Evolutionary conservation across 2,797 vertebrate genomes (phyloP).

Genomic region (Lagorchestes hirsutus): DNA sequence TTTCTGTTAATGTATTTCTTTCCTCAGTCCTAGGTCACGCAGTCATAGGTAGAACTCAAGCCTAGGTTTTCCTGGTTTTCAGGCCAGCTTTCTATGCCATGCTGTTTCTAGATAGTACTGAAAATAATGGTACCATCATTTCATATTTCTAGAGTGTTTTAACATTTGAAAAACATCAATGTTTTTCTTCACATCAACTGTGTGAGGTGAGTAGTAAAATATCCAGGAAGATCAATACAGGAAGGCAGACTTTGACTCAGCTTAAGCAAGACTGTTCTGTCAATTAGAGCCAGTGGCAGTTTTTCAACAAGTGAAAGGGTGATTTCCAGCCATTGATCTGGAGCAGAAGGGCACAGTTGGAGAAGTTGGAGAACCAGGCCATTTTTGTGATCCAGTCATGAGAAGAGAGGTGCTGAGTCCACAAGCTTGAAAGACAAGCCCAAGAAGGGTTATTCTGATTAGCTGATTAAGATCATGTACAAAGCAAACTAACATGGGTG

Average conservation of each 20-base stretch:
- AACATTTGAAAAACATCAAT: not conserved
- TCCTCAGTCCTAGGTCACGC: not conserved
- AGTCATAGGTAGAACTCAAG: not conserved
- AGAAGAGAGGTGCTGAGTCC: not conserved
- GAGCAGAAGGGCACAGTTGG: not conserved
- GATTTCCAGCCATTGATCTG: not conserved
- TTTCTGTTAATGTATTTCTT: not conserved
- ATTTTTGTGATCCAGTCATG: not conserved
- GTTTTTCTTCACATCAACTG: not conserved
- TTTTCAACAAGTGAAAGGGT: not conserved
- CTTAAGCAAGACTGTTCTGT: not conserved
- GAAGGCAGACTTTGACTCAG: not conserved
- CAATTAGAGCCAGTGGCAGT: not conserved
- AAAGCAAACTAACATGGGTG: not conserved
- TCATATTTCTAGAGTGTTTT: not conserved
- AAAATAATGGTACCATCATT: not conserved
- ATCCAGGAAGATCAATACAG: not conserved
- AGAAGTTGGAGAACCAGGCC: not conserved
- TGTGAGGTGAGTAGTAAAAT: not conserved
- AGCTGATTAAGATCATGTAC: not conserved
- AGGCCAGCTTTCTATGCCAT: not conserved
- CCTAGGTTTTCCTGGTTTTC: not conserved
- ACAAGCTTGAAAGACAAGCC: not conserved
- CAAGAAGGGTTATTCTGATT: not conserved
- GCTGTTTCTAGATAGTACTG: not conserved